A percentile compares a stretch with the other conserved stretches of the same genome.
These are phyloP conservation scores for Scolopax rusticola DNA, from an alignment of 2,797 vertebrate genomes.

Conservation along the genomic window DNA sequence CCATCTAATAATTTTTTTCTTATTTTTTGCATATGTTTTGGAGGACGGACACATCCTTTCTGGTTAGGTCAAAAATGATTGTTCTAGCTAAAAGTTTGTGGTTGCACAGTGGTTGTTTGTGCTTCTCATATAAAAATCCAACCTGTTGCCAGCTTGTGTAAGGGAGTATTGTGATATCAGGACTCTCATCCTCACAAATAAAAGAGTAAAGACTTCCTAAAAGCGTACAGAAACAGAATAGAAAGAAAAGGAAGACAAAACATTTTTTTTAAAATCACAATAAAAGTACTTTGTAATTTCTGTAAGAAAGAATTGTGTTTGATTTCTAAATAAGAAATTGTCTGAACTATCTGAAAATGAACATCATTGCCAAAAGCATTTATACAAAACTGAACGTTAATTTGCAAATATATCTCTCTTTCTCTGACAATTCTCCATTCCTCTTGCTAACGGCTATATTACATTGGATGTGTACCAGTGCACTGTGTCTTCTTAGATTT, in stretches of 20 bases:
- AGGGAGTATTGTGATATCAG: background rate
- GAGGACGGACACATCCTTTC: background rate
- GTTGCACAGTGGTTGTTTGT: background rate
- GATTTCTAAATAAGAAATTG: background rate
- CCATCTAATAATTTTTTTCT: background rate
- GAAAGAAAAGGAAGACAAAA: background rate
- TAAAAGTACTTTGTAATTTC: background rate
- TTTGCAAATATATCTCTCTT: background rate
- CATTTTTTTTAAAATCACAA: background rate
- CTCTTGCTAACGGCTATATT: background rate
- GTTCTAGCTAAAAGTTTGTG: background rate
- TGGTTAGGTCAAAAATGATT: background rate
- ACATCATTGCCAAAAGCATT: background rate
- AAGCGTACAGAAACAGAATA: background rate
- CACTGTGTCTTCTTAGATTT: background rate
- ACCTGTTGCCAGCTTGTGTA: background rate
- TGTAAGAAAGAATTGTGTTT: background rate
- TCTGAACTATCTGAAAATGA: background rate
- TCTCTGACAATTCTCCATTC: background rate
- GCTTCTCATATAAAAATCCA: background rate
- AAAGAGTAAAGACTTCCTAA: background rate
- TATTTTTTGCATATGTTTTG: background rate
- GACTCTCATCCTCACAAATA: background rate
- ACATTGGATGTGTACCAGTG: background rate
- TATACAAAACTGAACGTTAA: background rate